A percentile compares a stretch with the other conserved stretches of the same genome.
Evolutionary conservation across 1,140 invertebrate species (phyloP).

Genomic region (Teleopsis dalmanni): DNA sequence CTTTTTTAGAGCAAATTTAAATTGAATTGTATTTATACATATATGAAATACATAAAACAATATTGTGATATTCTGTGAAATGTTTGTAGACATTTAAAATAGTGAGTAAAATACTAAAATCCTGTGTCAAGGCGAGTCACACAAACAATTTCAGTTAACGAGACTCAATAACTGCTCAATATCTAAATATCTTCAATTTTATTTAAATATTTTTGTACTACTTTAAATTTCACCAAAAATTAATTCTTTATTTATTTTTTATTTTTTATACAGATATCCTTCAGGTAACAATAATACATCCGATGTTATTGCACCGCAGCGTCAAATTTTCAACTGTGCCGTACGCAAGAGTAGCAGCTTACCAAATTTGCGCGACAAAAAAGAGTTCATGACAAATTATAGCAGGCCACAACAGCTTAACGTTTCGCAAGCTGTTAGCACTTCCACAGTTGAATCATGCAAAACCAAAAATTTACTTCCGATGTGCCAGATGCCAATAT

Average conservation of each 20-base stretch:
- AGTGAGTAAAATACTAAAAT: too few species aligned
- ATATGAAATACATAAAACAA: too few species aligned
- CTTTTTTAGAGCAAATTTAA: too few species aligned
- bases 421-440: slow-evolving; percentile 49
- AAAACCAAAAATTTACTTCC: slow-evolving; percentile 38
- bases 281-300: slow-evolving; percentile 68
- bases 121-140: too few species aligned
- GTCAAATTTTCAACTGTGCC: slow-evolving; percentile 24
- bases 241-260: slow-evolving; percentile 4
- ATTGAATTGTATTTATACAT: too few species aligned
- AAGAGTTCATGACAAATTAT: slow-evolving; percentile 9
- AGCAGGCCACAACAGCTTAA: slow-evolving; percentile 23
- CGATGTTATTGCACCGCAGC: slow-evolving; percentile 31
- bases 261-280: slow-evolving; percentile 51
- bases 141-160: too few species aligned
- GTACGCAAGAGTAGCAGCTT: slow-evolving; percentile 63
- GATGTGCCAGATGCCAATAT: slow-evolving; percentile 44
- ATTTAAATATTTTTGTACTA: too few species aligned
- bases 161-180: too few species aligned
- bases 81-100: too few species aligned
- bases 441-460: slow-evolving; percentile 55
- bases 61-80: too few species aligned
- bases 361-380: slow-evolving; percentile 55
- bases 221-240: too few species aligned
- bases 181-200: too few species aligned